Conservation (phyloP, 2,113 vertebrate genomes). For the Corvus cornix region DNA sequence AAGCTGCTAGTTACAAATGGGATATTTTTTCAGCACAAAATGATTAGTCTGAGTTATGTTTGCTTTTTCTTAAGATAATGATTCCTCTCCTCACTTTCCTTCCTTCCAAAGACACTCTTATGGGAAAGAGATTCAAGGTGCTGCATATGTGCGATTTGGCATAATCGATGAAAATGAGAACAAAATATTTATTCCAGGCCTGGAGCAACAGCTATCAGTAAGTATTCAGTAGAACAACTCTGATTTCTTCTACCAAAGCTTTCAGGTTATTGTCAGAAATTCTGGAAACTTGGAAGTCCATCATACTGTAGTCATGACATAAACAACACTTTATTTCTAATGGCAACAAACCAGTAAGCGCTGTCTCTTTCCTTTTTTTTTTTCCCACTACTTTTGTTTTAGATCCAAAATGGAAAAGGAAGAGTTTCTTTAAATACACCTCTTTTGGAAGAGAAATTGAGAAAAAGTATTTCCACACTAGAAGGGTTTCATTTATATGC, state of each 20-base stretch:
- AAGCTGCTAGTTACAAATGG: background rate
- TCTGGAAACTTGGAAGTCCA: background rate
- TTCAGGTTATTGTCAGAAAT: background rate
- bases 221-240: background rate
- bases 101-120: constrained; percentile 68
- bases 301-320: background rate
- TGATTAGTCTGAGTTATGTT: background rate
- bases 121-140: constrained; percentile 68
- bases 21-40: background rate
- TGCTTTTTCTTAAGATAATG: background rate
- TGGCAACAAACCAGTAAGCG: background rate
- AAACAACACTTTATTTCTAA: background rate
- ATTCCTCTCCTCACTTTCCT: background rate
- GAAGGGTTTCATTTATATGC: constrained; percentile 63
- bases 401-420: constrained; percentile 65
- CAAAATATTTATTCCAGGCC: constrained; percentile 63
- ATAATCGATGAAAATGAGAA: constrained; percentile 48
- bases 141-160: constrained; percentile 71
- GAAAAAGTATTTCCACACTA: constrained; percentile 11
- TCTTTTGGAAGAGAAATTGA: constrained; percentile 40
- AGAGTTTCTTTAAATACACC: constrained; percentile 36
- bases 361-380: background rate
- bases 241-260: background rate
- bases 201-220: constrained; percentile 68
- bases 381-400: background rate